Base-by-base conservation (phyloP, 1,140 invertebrate species). In the Drosophila grimshawi region DNA sequence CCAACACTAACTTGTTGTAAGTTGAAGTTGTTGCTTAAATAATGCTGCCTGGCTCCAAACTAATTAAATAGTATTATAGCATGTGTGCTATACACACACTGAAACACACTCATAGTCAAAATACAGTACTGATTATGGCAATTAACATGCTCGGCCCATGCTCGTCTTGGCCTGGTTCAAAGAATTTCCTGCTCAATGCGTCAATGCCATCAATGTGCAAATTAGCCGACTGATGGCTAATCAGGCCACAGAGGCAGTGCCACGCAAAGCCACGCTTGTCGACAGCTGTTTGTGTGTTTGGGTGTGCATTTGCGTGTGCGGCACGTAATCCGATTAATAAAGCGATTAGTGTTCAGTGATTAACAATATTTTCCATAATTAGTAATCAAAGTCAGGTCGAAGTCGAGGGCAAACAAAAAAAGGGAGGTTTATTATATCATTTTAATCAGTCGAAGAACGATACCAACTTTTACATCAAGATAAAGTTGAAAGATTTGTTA, bases 291-390 rank as follows among this genome's bases (percentile, higher is more conserved):
- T 45, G 41, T 60, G 19, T 49, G 59, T 10, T n/a, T 19, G 19
- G n/a, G 53, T 39, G 35, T 45, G 43, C 65, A 59, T 61, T 30
- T 39, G 67, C 66, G 49, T 62, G 32, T 46, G 52, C 43, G 10
- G 55, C 60, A 74, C 72, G 71, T 88, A 86, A 86, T 86, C 83
- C 68, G 83, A 86, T 86, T 86, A 86, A 86, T 86, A 86, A 88
- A 88, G 83, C 72, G 80, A 88, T 86, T 86, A 74, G 80, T 70
- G 69, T 52, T 63, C 68, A 80, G 76, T 88, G 83, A 88, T 88
- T 88, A 88, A 80, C 69, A 80, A 88, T 88, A 88, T 86, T 83
- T 88, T 88, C 72, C 80, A 88, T 77, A 80, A 88, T 88, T 88
- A 89, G 69, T 56, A 53, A 62, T 43, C 77, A 78, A 89, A 78